Evolutionary conservation across 2,113 vertebrate species (phyloP).

Genomic region (Elanus axillaris): DNA sequence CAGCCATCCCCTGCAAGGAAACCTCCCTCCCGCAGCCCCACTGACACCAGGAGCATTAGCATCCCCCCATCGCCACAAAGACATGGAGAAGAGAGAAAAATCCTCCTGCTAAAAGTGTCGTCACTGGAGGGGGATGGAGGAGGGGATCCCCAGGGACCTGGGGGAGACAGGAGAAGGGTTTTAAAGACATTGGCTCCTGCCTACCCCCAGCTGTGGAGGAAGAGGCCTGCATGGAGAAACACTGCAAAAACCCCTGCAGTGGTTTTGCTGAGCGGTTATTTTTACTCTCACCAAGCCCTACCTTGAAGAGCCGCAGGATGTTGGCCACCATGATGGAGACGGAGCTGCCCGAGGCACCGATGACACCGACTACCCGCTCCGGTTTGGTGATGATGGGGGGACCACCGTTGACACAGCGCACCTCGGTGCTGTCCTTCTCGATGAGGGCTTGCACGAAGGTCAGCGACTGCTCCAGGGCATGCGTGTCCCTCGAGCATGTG

Average conservation of each 20-base stretch:
- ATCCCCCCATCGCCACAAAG: neutral
- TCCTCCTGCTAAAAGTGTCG: neutral
- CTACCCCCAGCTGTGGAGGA: neutral
- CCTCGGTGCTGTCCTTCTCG: conserved; percentile 93
- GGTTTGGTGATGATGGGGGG: conserved; percentile 96
- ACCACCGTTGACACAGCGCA: conserved; percentile 88
- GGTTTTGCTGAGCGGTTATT: neutral
- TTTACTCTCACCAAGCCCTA: conserved; percentile 64
- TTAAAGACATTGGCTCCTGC: neutral
- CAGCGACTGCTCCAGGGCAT: conserved; percentile 94
- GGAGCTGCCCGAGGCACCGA: conserved; percentile 92
- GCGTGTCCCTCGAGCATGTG: conserved; percentile 94
- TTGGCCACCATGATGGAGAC: conserved; percentile 99
- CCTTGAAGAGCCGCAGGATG: conserved; percentile 96
- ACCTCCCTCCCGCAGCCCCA: neutral
- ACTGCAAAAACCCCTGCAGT: neutral
- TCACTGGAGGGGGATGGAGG: neutral
- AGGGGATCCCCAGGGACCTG: neutral
- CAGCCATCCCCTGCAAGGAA: neutral
- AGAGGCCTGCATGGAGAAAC: neutral
- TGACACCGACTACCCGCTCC: conserved; percentile 90
- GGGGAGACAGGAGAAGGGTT: neutral
- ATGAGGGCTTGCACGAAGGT: conserved; percentile 96
- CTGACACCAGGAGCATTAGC: neutral
- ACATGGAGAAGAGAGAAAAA: neutral